Evolutionary conservation across 2,888 invertebrate species (phyloP), one percentile per base, ranked within the genome.

Genomic region (Cheilosia vernalis): DNA sequence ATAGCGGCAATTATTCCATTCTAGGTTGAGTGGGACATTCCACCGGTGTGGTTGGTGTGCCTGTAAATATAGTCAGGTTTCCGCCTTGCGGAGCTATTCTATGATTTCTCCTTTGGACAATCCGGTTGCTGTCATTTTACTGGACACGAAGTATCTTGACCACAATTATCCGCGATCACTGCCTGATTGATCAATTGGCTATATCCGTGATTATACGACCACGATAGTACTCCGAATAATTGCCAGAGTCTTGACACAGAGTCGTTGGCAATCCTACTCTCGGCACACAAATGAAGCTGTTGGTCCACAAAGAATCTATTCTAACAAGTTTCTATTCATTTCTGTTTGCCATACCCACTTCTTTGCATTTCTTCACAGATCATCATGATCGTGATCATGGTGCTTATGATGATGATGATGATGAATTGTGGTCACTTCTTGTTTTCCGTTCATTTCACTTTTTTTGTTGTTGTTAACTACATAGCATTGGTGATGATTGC

Each of bases 61-160:
- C 27, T 27, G 27, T 27, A 27, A 27, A 27, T 21, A 42, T 19
- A 64, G 13, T 37, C 61, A 51, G 49, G 83, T 84, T 84, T 84
- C 64, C 74, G 47, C 64, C 76, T 63, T 51, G 53, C n/a, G 27
- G n/a, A 53, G 27, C 40, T 37, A 64, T 30, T 73, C 37, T 74
- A 70, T 80, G 84, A 84, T 84, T 84, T 84, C 84, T 76, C 79
- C 84, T 84, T 80, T 55, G 21, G 64, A 58, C 66, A 56, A 80
- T 84, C 80, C 80, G 80, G 80, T 74, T 74, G 40, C 64, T 74
- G 80, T 74, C 74, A 74, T 15, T 67, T 61, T 30, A 17, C 49
- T 49, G 49, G 47, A 74, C 66, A 67, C 67, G 74, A 61, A 64
- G 21, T 73, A 42, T 56, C 63, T 78, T 64, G 64, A 40, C 63